Percentiles rank a stretch among this genome's conserved stretches.
Conservation (phyloP, 2,113 vertebrate species). For the Proteles cristata region DNA sequence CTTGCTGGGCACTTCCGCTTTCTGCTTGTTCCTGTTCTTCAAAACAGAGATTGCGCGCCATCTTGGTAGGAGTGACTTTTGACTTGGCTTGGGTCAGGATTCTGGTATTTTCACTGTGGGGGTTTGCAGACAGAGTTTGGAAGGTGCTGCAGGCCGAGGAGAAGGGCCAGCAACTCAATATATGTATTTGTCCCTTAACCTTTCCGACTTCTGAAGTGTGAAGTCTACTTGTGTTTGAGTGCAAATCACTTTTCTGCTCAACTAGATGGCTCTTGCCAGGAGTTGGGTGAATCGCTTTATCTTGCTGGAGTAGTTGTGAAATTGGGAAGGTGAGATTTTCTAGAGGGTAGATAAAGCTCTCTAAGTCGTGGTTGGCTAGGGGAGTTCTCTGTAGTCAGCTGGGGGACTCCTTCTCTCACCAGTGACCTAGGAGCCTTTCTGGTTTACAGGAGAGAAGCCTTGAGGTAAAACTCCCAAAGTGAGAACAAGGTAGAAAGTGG, state of each 20-base stretch:
- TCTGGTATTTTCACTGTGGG: background rate
- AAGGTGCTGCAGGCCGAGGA: conserved; percentile 30
- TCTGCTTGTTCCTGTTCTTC: background rate
- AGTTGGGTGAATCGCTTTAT: conserved; percentile 43
- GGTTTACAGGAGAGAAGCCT: background rate
- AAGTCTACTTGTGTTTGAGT: background rate
- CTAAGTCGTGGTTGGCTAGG: background rate
- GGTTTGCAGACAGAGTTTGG: conserved; percentile 36
- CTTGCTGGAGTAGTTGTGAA: conserved; percentile 30
- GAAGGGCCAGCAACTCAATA: background rate
- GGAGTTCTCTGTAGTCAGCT: background rate
- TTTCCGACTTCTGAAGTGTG: background rate
- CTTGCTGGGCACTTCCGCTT: conserved; percentile 11
- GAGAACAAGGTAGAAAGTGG: conserved; percentile 18
- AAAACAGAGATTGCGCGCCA: background rate
- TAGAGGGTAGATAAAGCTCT: background rate
- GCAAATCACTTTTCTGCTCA: background rate
- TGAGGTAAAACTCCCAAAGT: conserved; percentile 14
- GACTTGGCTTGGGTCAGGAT: background rate
- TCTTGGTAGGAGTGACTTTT: background rate
- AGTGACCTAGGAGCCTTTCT: background rate
- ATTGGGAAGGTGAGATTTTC: background rate
- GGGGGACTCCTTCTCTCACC: background rate
- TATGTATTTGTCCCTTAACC: background rate
- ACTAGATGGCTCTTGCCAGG: background rate